These are phyloP conservation scores for Pelosia muscerda DNA, from an alignment of 2,888 invertebrate species.

Conservation along the genomic window DNA sequence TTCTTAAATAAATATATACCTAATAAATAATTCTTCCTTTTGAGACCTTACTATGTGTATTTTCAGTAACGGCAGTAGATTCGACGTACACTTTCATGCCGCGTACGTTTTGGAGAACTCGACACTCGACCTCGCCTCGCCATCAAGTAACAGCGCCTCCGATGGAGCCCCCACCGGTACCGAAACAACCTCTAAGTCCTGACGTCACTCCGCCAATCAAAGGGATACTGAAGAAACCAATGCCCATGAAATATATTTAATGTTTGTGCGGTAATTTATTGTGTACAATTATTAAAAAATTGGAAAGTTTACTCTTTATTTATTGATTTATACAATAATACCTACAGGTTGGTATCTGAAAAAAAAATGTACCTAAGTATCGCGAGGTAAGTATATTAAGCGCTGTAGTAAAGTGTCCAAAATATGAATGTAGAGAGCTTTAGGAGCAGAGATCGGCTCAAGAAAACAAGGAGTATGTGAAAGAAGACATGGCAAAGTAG, in stretches of 20 bases:
- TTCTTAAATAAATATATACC: no score
- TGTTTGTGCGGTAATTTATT: constrained; percentile 13
- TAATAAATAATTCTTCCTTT: no score
- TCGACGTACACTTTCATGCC: constrained; percentile 76
- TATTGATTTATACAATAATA: neutral
- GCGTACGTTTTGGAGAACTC: constrained; percentile 64
- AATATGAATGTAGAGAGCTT: no score
- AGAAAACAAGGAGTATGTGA: no score
- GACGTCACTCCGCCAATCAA: constrained; percentile 64
- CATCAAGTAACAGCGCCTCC: constrained; percentile 55
- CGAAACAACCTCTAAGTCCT: constrained; percentile 55
- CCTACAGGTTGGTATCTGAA: neutral
- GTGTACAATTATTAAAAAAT: constrained; percentile 3
- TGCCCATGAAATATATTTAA: constrained; percentile 82
- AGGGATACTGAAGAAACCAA: constrained; percentile 81
- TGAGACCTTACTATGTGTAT: neutral
- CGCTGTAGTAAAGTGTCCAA: no score
- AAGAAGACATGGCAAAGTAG: no score
- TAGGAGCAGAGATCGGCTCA: no score
- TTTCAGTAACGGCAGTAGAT: constrained; percentile 71
- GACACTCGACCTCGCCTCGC: constrained; percentile 54
- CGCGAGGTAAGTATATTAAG: no score
- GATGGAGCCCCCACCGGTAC: constrained; percentile 64
- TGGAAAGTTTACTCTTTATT: neutral
- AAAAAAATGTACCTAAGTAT: no score